phyloP scores from a whole-genome alignment of 2,888 invertebrate species.

The Aporophyla lueneburgensis region DNA sequence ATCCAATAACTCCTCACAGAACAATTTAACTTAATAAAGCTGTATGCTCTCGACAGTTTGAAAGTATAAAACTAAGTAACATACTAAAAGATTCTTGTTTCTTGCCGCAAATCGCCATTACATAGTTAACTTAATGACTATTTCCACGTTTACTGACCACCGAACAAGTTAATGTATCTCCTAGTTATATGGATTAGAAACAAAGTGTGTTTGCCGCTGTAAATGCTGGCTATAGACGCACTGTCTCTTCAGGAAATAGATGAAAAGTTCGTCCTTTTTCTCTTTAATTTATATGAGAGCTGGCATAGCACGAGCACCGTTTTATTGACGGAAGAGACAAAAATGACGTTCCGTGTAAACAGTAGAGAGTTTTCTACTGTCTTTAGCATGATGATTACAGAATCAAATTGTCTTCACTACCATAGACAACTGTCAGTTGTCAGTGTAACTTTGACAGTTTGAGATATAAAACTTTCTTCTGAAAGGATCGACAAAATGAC shows the following conservation, averaged over 20 bases:
- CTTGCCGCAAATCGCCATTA: slow-evolving; percentile 59
- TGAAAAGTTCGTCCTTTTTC: not conserved
- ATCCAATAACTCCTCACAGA: not conserved
- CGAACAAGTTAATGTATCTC: slow-evolving; percentile 46
- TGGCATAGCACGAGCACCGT: no score
- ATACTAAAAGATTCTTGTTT: slow-evolving; percentile 49
- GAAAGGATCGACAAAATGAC: no score
- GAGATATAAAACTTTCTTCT: no score
- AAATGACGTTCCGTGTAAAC: no score
- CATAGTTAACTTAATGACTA: slow-evolving; percentile 61
- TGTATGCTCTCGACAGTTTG: slow-evolving; percentile 31
- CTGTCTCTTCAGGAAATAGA: not conserved
- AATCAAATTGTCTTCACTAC: no score
- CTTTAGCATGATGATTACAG: no score
- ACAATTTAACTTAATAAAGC: slow-evolving; percentile 26
- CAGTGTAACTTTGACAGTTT: no score
- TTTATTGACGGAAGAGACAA: no score
- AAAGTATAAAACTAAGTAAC: slow-evolving; percentile 54
- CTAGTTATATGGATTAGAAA: slow-evolving; percentile 31
- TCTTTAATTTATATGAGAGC: no score
- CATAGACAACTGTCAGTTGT: no score
- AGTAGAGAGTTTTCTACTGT: no score
- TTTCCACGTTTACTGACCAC: slow-evolving; percentile 56
- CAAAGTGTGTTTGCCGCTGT: slow-evolving; percentile 19
- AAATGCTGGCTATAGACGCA: not conserved